Conservation (phyloP, 2,113 vertebrate genomes). For the Thunnus maccoyii region DNA sequence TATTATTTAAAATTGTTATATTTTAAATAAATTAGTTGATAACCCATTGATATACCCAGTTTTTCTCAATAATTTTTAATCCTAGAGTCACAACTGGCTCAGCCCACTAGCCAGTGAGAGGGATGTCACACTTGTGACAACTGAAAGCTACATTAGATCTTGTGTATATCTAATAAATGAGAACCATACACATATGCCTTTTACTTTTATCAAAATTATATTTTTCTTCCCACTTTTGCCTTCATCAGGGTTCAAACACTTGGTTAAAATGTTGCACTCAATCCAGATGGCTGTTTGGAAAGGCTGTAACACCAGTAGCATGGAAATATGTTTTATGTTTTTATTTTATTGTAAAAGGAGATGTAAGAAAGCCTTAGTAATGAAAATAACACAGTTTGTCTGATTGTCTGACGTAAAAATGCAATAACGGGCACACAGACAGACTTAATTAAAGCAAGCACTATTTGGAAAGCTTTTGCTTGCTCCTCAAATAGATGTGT, state of each 20-base stretch:
- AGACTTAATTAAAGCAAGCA: conserved; percentile 12
- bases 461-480: conserved; percentile 21
- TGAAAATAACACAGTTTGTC: conserved; percentile 17
- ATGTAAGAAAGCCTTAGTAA: not conserved
- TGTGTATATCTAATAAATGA: not conserved
- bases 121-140: not conserved
- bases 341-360: conserved; percentile 2
- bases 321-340: not conserved
- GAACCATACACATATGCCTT: not conserved
- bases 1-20: too few species aligned
- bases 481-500: conserved; percentile 54
- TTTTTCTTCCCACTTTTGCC: not conserved
- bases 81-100: not conserved
- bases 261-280: not conserved
- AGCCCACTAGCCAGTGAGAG: not conserved
- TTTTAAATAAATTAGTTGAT: too few species aligned
- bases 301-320: not conserved
- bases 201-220: not conserved
- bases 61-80: not conserved
- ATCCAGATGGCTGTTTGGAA: not conserved
- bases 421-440: not conserved
- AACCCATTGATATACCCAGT: too few species aligned
- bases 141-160: not conserved
- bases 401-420: conserved; percentile 32
- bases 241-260: not conserved